Percentiles rank a stretch among this genome's conserved stretches.
Conservation (phyloP, 2,888 invertebrate species). For the Latrodectus hesperus region DNA sequence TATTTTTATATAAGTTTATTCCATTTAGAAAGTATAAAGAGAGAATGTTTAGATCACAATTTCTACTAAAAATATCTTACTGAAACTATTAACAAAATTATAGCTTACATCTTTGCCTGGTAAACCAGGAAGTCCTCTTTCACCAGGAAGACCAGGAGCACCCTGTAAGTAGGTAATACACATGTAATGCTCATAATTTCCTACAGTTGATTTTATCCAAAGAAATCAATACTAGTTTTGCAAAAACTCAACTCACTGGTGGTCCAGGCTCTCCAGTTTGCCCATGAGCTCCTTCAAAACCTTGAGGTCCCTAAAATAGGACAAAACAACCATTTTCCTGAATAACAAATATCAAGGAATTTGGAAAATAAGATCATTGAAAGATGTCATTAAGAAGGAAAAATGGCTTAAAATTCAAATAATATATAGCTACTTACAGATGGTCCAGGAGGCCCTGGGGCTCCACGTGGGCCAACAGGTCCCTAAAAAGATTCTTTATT, state of each 20-base stretch:
- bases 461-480: constrained; percentile 86
- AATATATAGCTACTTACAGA: constrained; percentile 47
- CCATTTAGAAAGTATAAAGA: no score
- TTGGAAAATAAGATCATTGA: background rate
- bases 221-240: no score
- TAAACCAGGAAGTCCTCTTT: constrained; percentile 83
- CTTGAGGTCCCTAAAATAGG: constrained; percentile 82
- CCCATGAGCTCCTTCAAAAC: constrained; percentile 85
- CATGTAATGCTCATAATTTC: background rate
- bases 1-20: no score
- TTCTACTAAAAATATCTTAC: background rate
- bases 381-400: background rate
- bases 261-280: constrained; percentile 81
- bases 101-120: constrained; percentile 78
- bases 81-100: background rate
- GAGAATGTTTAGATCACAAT: no score
- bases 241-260: constrained; percentile 72
- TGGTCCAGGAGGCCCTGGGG: constrained; percentile 80
- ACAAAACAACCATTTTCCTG: background rate
- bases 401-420: background rate
- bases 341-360: background rate
- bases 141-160: constrained; percentile 80
- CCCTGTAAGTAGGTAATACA: constrained; percentile 75
- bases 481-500: constrained; percentile 75
- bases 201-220: no score